Evolutionary conservation across 2,113 vertebrate genomes (phyloP), one percentile per base, ranked within the genome.

Genomic region (Pampusana beccarii): DNA sequence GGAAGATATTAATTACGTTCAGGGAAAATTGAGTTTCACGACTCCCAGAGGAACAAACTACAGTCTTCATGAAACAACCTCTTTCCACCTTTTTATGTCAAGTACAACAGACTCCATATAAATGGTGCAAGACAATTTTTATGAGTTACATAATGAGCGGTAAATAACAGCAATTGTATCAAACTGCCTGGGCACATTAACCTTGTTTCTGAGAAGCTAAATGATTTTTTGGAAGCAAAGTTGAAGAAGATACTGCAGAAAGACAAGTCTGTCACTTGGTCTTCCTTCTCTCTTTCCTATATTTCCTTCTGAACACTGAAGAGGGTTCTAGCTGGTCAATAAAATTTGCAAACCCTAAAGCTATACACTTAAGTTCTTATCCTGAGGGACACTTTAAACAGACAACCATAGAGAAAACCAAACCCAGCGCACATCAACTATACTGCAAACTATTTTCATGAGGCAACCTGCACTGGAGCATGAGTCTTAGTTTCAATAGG

Each of bases 71-170:
- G 89, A 95, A 94, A 93, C 69, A 94, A 88, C 38, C 86, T 88
- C 42, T 86, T 94, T 93, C 83, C 38, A 89, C 85, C 77, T 96
- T 96, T 85, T 94, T 86, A 91, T 90, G 75, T 95, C 87, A 94
- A 94, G 81, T 90, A 91, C 57, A 92, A 92, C 73, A 92, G 86
- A 66, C 42, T 86, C 54, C 9, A 19, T 44, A 93, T 88, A 96
- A 97, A 86, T 82, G 95, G 88, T 84, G 92, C 95, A 93, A 80
- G 88, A 88, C 72, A 46, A 46, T 80, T 95, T 96, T 95, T 93
- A 90, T 87, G 88, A 88, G 90, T 93, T 94, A 80, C 69, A 88
- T 75, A 75, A 66, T 24, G 70, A 94, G 83, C 33, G 51, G 75
- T 83, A 88, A 95, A 88, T 92, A 81, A 50, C 58, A 86, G 88